Base-by-base conservation (phyloP, 2,113 vertebrate genomes). In the Coturnix japonica region DNA sequence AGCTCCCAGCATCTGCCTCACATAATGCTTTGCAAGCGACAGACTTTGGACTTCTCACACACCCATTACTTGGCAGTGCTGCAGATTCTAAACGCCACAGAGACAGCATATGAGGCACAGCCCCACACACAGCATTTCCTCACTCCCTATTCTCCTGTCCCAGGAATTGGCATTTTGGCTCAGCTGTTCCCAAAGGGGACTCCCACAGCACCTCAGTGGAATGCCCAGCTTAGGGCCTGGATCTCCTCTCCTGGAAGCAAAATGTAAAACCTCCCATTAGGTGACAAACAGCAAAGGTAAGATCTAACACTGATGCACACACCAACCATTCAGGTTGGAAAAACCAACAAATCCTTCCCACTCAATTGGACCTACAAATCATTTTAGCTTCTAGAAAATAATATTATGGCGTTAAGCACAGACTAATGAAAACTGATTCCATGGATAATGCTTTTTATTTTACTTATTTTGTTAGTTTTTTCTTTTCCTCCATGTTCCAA, bases 71-170 rank as follows among this genome's bases (percentile, higher is more conserved):
- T 82, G 78, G 59, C 81, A 66, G 14, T 79, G 30, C 31, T 49
- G 75, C 66, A 44, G 19, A 21, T 22, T 41, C 59, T 30, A 25
- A 70, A 16, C 33, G 54, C 51, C 66, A 23, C 13, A 26, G 53
- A 89, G 35, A 70, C 15, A 23, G 31, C 39, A 4, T 67, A 46
- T 31, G 47, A 87, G 71, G 63, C 13, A n/a, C 1, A 66, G 85
- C 26, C 18, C 35, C 31, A 59, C 2, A 6, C 0, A 0, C 0
- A 1, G 53, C 53, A 47, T 30, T 75, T 60, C 30, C 56, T 66
- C 2, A 0, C 28, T 54, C 46, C 33, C 46, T 41, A 39, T 12
- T 53, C 61, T 73, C 21, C 74, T 85, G 39, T 13, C n/a, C 47
- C 35, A 69, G 51, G 8, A 89, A 65, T 6, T 0, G 3, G 7